Evolutionary conservation across 2,113 vertebrate species (phyloP).

Genomic region (Prionailurus bengalensis): DNA sequence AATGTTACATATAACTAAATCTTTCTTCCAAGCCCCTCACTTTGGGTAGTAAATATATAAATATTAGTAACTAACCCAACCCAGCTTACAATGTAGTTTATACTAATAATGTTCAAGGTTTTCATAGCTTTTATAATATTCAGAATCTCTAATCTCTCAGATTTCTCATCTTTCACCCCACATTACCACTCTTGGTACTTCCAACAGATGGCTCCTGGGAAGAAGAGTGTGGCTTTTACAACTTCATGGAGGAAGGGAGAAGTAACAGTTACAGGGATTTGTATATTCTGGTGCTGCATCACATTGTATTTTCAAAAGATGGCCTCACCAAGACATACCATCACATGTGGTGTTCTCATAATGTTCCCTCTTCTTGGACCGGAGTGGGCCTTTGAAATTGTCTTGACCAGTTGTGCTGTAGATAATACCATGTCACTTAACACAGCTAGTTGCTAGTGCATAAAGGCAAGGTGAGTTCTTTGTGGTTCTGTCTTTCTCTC

Average conservation of each 20-base stretch:
- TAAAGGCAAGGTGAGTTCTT: not conserved
- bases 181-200: not conserved
- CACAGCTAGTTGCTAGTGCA: not conserved
- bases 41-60: not conserved
- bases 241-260: not conserved
- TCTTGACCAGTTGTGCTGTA: not conserved
- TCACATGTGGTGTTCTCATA: not conserved
- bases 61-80: not conserved
- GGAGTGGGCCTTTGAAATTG: not conserved
- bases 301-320: not conserved
- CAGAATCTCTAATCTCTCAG: not conserved
- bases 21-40: not conserved
- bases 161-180: not conserved
- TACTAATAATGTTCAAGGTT: not conserved
- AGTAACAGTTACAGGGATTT: not conserved
- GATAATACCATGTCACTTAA: not conserved
- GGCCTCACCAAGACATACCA: not conserved
- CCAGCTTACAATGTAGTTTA: not conserved
- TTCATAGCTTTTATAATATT: not conserved
- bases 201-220: not conserved
- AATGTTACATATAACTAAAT: not conserved
- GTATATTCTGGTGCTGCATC: not conserved
- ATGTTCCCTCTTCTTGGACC: not conserved
- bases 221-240: not conserved
- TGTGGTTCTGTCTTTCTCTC: not conserved